phyloP scores from a whole-genome alignment of 2,888 invertebrate species.

The Incurvaria masculella region DNA sequence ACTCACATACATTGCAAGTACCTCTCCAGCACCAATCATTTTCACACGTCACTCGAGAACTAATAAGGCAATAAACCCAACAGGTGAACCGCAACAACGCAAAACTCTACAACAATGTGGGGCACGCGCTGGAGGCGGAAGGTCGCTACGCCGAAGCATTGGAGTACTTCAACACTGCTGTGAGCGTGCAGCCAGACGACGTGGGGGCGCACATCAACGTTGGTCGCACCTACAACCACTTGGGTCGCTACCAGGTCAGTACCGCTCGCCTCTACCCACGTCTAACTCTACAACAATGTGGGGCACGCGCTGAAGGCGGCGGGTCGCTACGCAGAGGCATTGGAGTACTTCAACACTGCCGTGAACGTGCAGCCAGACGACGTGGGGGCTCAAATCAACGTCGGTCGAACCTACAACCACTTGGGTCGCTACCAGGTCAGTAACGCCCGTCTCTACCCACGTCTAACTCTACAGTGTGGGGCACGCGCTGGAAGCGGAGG shows the following conservation, averaged over 20 bases:
- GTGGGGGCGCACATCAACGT: conserved; percentile 98
- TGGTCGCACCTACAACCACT: conserved; percentile 89
- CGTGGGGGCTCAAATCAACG: conserved; percentile 96
- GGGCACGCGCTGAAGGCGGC: conserved; percentile 90
- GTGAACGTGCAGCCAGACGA: conserved; percentile 93
- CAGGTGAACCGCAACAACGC: conserved; percentile 86
- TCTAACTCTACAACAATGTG: conserved; percentile 98
- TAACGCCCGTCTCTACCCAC: too few relatives aligned
- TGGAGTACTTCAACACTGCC: conserved; percentile 89
- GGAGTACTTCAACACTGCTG: conserved; percentile 88
- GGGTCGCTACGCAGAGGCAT: conserved; percentile 67
- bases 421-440: conserved; percentile 64
- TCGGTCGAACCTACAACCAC: conserved; percentile 92
- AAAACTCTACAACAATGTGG: conserved; percentile 96
- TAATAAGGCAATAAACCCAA: too few relatives aligned
- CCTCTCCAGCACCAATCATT: too few relatives aligned
- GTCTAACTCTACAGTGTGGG: conserved; percentile 99
- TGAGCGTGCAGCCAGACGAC: conserved; percentile 91
- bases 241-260: conserved; percentile 64
- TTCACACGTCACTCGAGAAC: too few relatives aligned
- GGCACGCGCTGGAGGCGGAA: conserved; percentile 86
- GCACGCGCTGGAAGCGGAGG: conserved; percentile 83
- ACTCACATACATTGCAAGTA: too few relatives aligned
- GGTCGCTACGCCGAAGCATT: conserved; percentile 72
- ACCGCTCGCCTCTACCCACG: too few relatives aligned